Evolutionary conservation across 2,113 vertebrate species (phyloP).

Genomic region (Dendropsophus ebraccatus): DNA sequence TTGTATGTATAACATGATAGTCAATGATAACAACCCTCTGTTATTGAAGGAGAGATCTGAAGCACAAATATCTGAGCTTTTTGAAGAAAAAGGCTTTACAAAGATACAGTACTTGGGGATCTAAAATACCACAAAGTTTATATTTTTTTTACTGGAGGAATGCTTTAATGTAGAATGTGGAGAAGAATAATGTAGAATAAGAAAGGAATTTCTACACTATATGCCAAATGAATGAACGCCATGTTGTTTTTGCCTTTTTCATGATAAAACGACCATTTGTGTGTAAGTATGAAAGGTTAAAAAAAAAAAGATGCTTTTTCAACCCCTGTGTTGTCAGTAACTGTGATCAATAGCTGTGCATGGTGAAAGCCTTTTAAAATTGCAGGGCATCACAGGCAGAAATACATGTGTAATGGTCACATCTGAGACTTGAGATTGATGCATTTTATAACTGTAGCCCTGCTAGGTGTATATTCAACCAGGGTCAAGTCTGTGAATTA

Average conservation of each 20-base stretch:
- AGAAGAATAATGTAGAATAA: too few species aligned
- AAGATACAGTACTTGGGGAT: neutral
- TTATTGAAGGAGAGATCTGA: neutral
- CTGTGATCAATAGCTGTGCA: neutral
- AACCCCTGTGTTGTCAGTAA: neutral
- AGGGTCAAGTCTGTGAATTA: constrained; percentile 61
- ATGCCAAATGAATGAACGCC: too few species aligned
- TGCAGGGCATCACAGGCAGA: neutral
- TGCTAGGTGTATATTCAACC: neutral
- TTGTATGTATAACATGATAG: too few species aligned
- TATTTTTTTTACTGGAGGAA: neutral
- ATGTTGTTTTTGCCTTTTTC: too few species aligned
- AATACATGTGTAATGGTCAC: neutral
- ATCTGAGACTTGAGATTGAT: neutral
- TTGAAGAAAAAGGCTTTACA: neutral
- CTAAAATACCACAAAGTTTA: neutral
- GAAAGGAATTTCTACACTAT: too few species aligned
- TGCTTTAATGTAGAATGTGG: neutral
- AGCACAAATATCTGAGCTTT: neutral
- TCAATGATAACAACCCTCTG: neutral
- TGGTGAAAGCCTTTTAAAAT: neutral
- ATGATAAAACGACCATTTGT: too few species aligned
- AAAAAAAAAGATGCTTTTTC: neutral
- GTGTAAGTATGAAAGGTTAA: neutral
- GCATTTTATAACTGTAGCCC: neutral